These are phyloP conservation scores for Catocala nupta DNA, from an alignment of 2,888 invertebrate genomes.

Conservation along the genomic window DNA sequence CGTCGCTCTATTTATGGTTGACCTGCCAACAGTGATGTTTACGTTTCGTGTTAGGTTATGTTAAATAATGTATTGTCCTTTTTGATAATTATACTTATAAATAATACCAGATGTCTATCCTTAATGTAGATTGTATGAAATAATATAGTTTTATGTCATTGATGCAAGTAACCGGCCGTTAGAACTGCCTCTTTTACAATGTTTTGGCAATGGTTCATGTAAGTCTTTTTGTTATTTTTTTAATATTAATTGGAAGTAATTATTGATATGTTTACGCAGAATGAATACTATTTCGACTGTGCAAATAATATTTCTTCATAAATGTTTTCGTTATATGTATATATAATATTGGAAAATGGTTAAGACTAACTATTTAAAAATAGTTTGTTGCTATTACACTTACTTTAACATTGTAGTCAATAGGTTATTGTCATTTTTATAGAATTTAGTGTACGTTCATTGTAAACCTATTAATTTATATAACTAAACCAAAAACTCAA, in stretches of 20 bases:
- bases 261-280: too few relatives aligned
- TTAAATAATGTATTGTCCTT: constrained; percentile 10
- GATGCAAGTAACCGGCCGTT: not conserved
- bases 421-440: too few relatives aligned
- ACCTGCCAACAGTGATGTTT: constrained; percentile 37
- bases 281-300: too few relatives aligned
- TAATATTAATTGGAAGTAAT: not conserved
- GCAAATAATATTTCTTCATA: too few relatives aligned
- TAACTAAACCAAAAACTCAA: too few relatives aligned
- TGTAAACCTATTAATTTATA: too few relatives aligned
- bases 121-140: constrained; percentile 1
- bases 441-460: too few relatives aligned
- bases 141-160: constrained; percentile 1
- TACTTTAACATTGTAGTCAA: too few relatives aligned
- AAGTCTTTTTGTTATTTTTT: constrained; percentile 9
- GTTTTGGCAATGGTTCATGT: constrained; percentile 24
- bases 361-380: too few relatives aligned
- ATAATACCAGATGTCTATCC: constrained; percentile 10
- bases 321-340: too few relatives aligned
- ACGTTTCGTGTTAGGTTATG: constrained; percentile 44
- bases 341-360: too few relatives aligned
- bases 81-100: constrained; percentile 1
- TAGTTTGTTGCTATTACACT: too few relatives aligned
- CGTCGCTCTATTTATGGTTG: not conserved
- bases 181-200: constrained; percentile 8